phyloP scores from a whole-genome alignment of 2,797 vertebrate species.

The Morus bassanus region DNA sequence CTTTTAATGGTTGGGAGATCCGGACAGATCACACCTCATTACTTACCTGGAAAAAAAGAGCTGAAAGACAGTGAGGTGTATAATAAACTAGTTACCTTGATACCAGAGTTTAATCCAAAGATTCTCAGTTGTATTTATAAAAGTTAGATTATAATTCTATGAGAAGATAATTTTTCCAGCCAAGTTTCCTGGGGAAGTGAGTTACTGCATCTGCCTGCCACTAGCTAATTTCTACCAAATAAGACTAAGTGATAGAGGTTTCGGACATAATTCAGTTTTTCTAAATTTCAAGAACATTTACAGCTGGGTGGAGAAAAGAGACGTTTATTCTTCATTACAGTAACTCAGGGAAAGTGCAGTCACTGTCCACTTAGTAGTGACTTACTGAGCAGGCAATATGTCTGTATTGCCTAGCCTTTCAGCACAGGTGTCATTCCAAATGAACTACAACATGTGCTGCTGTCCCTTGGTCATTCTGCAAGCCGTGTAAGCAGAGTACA shows the following conservation, averaged over 20 bases:
- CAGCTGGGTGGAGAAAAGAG: background rate
- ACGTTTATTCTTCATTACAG: background rate
- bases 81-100: background rate
- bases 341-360: background rate
- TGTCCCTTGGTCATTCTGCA: background rate
- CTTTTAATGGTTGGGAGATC: background rate
- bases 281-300: background rate
- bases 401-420: background rate
- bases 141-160: background rate
- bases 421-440: rapidly evolving
- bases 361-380: background rate
- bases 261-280: background rate
- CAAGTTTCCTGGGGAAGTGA: background rate
- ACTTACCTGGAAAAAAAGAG: background rate
- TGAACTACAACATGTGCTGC: rapidly evolving
- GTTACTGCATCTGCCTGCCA: background rate
- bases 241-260: background rate
- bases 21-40: background rate
- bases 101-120: background rate
- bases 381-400: background rate
- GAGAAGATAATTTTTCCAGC: background rate
- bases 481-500: background rate
- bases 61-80: background rate
- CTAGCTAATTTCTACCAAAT: background rate
- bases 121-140: background rate